phyloP scores from a whole-genome alignment of 2,888 invertebrate species.

The Leptopilina drosophilae region DNA sequence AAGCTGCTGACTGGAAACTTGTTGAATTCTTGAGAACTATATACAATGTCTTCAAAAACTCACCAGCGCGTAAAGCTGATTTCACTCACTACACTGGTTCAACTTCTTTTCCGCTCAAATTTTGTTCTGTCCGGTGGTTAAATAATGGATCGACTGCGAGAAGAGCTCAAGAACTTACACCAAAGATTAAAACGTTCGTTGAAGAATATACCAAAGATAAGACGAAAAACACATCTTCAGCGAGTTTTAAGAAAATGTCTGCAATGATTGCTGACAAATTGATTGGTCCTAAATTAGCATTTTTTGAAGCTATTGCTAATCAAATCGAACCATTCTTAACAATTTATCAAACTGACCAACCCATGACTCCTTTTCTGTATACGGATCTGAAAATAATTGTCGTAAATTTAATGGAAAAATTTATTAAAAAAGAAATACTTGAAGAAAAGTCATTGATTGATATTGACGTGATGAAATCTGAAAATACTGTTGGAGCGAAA shows the following conservation, averaged over 20 bases:
- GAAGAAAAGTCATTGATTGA: slow-evolving; percentile 1
- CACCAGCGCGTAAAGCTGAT: slow-evolving; percentile 63
- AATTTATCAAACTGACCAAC: slow-evolving; percentile 54
- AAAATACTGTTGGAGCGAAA: slow-evolving; percentile 6
- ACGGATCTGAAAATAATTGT: slow-evolving; percentile 26
- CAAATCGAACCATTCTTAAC: slow-evolving; percentile 54
- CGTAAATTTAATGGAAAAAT: slow-evolving; percentile 40
- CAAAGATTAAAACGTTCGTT: slow-evolving; percentile 50
- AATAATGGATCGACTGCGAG: slow-evolving; percentile 56
- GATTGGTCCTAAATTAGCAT: slow-evolving; percentile 48
- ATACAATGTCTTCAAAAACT: slow-evolving; percentile 66
- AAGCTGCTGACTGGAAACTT: slow-evolving; percentile 58
- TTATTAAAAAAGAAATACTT: slow-evolving; percentile 42
- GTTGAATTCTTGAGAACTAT: slow-evolving; percentile 56
- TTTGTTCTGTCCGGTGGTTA: slow-evolving; percentile 60
- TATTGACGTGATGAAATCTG: slow-evolving; percentile 1
- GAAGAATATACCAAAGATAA: slow-evolving; percentile 25
- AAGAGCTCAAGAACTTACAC: slow-evolving; percentile 52
- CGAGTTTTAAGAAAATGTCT: not conserved
- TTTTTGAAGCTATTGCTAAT: slow-evolving; percentile 51
- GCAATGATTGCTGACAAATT: slow-evolving; percentile 20
- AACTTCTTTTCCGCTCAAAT: slow-evolving; percentile 62
- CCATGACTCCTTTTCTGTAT: slow-evolving; percentile 55
- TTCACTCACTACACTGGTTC: slow-evolving; percentile 54
- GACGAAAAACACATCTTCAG: slow-evolving; percentile 24